Conservation (phyloP, 1,140 invertebrate species). For the Dryas iulia region DNA sequence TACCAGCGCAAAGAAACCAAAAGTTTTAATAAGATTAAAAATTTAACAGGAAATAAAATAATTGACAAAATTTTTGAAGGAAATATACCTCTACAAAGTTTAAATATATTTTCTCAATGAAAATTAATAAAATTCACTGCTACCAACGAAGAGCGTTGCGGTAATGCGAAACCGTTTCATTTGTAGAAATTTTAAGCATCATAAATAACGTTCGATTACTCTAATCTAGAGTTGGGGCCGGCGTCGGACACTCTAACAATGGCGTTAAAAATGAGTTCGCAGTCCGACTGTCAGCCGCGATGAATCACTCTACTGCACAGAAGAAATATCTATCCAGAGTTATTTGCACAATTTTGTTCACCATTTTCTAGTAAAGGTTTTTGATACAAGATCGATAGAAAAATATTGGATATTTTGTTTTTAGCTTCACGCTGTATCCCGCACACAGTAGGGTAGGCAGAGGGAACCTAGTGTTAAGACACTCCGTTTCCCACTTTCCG, state of each 20-base stretch:
- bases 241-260: slow-evolving; percentile 63
- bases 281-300: slow-evolving; percentile 53
- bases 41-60: no score
- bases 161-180: slow-evolving; percentile 20
- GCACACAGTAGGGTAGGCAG: no score
- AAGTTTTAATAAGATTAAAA: no score
- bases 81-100: no score
- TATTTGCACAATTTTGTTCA: slow-evolving; percentile 42
- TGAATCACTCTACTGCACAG: slow-evolving; percentile 54
- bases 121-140: not conserved
- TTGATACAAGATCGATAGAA: not conserved
- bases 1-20: no score
- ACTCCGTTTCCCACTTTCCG: no score
- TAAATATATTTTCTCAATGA: not conserved
- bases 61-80: no score
- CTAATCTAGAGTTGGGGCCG: slow-evolving; percentile 36
- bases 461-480: no score
- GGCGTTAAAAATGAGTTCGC: slow-evolving; percentile 67
- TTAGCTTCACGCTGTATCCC: no score
- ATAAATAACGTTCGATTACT: slow-evolving; percentile 65
- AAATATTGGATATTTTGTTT: not conserved
- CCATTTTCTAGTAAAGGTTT: not conserved
- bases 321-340: slow-evolving; percentile 40
- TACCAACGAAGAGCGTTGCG: not conserved
- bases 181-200: slow-evolving; percentile 32